These are phyloP conservation scores for Cynopterus sphinx DNA, from an alignment of 2,797 vertebrate genomes.

Conservation along the genomic window DNA sequence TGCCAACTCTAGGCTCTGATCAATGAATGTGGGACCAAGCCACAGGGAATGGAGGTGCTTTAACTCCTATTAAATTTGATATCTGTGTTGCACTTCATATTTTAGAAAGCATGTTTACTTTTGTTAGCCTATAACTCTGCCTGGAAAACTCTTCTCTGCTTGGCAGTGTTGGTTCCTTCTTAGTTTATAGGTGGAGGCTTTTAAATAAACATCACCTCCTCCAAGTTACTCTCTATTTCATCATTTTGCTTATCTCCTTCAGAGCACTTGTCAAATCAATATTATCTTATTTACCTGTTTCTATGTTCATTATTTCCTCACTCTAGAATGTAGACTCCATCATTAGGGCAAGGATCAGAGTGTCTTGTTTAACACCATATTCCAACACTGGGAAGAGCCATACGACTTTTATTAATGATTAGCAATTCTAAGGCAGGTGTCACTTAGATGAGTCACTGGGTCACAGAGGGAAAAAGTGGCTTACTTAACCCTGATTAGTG, in stretches of 20 bases:
- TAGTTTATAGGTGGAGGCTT: background rate
- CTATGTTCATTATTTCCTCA: background rate
- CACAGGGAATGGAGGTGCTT: background rate
- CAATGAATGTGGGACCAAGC: background rate
- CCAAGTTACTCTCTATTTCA: background rate
- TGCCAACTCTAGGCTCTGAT: background rate
- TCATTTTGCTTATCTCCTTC: background rate
- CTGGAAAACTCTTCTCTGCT: background rate
- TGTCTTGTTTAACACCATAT: background rate
- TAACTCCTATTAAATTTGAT: background rate
- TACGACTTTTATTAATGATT: background rate
- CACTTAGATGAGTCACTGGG: background rate
- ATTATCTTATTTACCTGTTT: background rate
- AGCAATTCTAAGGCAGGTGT: background rate
- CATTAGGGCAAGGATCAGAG: background rate
- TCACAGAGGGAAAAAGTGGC: background rate
- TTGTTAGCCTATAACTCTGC: background rate
- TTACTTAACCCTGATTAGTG: background rate
- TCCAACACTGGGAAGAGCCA: background rate
- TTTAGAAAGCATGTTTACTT: slow-evolving; percentile 2
- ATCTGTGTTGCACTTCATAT: background rate
- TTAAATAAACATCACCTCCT: background rate
- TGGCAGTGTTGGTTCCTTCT: background rate
- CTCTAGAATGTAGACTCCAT: background rate
- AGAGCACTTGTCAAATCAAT: background rate